Conservation (phyloP, 2,797 vertebrate species). For the Naso thynnoides region DNA sequence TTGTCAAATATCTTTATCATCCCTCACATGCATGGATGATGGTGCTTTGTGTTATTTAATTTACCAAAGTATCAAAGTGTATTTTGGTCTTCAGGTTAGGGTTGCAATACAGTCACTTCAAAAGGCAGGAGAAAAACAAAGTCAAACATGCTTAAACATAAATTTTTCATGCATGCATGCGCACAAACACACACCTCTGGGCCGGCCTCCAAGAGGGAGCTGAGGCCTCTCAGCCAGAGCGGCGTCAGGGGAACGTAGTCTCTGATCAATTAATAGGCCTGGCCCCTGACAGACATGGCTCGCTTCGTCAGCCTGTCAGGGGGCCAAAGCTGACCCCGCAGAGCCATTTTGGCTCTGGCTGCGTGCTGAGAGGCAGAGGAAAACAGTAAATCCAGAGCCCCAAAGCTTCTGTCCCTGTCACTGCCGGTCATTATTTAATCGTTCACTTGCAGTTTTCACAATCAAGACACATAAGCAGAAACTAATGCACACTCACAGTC, state of each 20-base stretch:
- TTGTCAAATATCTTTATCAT: no score
- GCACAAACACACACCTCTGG: slow-evolving; percentile 58
- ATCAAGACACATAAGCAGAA: slow-evolving; percentile 24
- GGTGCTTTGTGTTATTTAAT: slow-evolving; percentile 22
- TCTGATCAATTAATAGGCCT: slow-evolving; percentile 80
- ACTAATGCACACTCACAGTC: background rate
- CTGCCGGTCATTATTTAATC: slow-evolving; percentile 61
- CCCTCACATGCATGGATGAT: background rate
- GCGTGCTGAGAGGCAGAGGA: slow-evolving; percentile 57
- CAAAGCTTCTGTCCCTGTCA: slow-evolving; percentile 51
- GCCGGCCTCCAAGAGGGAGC: slow-evolving; percentile 63
- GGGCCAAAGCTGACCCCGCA: slow-evolving; percentile 72
- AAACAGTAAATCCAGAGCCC: slow-evolving; percentile 48
- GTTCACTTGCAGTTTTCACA: slow-evolving; percentile 44
- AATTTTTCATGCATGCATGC: slow-evolving; percentile 49
- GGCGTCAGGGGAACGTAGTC: slow-evolving; percentile 63
- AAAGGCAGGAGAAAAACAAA: slow-evolving; percentile 31
- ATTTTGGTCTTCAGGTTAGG: background rate
- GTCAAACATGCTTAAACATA: slow-evolving; percentile 34
- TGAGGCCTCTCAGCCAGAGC: slow-evolving; percentile 65
- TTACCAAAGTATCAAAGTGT: slow-evolving; percentile 7
- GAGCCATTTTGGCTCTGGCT: slow-evolving; percentile 62
- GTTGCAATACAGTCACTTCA: slow-evolving; percentile 5
- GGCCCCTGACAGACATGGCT: slow-evolving; percentile 68
- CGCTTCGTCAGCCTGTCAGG: slow-evolving; percentile 73